Evolutionary conservation across 2,888 invertebrate species (phyloP), one percentile per base, ranked within the genome.

Genomic region (Antheraea yamamai): DNA sequence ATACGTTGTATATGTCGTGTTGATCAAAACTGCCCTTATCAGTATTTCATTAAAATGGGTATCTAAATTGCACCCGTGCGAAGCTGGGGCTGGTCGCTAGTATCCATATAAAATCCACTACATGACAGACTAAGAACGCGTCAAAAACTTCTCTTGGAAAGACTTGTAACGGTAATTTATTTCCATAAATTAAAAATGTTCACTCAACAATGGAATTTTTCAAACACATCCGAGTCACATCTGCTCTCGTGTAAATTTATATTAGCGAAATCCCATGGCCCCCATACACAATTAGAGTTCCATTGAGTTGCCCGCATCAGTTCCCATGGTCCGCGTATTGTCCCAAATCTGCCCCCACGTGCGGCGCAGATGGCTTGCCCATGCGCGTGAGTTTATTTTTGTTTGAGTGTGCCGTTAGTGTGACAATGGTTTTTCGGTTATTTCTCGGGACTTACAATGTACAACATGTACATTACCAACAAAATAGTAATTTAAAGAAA

Each of bases 331-430:
- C 76, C 75, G 79, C 80, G 78, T 81, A 86, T 86, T 83, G 87
- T 89, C 86, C 85, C 81, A 87, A 87, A 85, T 84, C 81, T 83
- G 75, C 72, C 76, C 82, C 88, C 92, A 92, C 92, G 92, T 92
- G 92, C 87, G 87, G 75, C 81, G 84, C 92, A 92, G 92, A 92
- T 92, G 90, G 78, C 76, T 75, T 73, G 35, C 52, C 77, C 74
- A 61, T 78, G 86, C 84, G 85, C 85, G 71, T 61, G 85, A 85
- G 88, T 89, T 84, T 86, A 84, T 87, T 87, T 87, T 85, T 80
- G 84, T 79, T 78, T 70, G 39, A 70, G 70, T 70, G 18, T 39
- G 10, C 39, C 79, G 76, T 75, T 78, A 72, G 75, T 78, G 78
- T 80, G 78, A 77, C 81, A 81, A 78, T 79, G 75, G 8, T 2